Conservation (phyloP, 2,888 invertebrate species). For the Colostygia pectinataria region DNA sequence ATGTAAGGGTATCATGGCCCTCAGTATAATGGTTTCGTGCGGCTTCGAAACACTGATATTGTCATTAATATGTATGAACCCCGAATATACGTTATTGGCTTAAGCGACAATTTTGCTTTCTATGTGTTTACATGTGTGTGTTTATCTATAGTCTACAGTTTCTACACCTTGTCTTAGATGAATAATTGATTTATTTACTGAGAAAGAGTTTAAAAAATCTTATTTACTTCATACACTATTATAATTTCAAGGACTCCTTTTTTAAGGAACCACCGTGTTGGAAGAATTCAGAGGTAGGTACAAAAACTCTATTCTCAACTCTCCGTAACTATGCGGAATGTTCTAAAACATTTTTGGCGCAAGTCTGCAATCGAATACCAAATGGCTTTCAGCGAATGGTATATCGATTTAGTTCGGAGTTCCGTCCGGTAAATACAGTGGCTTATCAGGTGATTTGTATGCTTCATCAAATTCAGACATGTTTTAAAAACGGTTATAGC, state of each 20-base stretch:
- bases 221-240: too few species aligned
- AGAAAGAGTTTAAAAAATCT: too few species aligned
- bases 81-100: constrained; percentile 31
- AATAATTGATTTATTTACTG: too few species aligned
- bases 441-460: not conserved
- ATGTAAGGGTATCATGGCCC: constrained; percentile 12
- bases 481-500: not conserved
- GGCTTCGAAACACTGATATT: constrained; percentile 20
- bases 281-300: too few species aligned
- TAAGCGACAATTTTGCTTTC: constrained; percentile 29
- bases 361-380: constrained; percentile 11
- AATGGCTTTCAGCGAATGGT: constrained; percentile 3
- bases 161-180: constrained; percentile 13
- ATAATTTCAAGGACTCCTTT: too few species aligned
- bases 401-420: constrained; percentile 10
- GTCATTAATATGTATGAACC: constrained; percentile 36
- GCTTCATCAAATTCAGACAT: not conserved
- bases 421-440: constrained; percentile 11
- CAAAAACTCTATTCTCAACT: too few species aligned
- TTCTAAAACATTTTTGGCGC: constrained; percentile 10
- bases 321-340: too few species aligned
- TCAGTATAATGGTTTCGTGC: constrained; percentile 9
- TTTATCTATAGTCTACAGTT: constrained; percentile 9
- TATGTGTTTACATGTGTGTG: constrained; percentile 27
- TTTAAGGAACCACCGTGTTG: too few species aligned